These are phyloP conservation scores for Sacculina carcini DNA, from an alignment of 2,888 invertebrate species.

Conservation along the genomic window DNA sequence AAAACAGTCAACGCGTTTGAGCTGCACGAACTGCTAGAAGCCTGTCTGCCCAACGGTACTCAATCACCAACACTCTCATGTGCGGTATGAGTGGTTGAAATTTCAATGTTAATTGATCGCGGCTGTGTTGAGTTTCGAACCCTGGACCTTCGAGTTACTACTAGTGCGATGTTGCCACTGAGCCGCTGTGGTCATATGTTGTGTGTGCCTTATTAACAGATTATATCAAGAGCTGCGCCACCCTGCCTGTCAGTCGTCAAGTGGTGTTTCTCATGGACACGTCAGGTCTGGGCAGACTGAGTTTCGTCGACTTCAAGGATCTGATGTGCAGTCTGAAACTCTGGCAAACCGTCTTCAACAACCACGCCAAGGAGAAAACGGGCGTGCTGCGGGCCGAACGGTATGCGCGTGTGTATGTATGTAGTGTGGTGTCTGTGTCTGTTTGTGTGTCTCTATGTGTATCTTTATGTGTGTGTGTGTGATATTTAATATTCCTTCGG, in stretches of 20 bases:
- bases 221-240: slow-evolving; percentile 78
- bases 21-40: slow-evolving; percentile 62
- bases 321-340: slow-evolving; percentile 69
- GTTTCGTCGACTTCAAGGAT: slow-evolving; percentile 62
- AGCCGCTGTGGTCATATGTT: too few species aligned
- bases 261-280: slow-evolving; percentile 67
- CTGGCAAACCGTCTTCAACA: slow-evolving; percentile 72
- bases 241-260: slow-evolving; percentile 69
- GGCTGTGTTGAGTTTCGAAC: not conserved
- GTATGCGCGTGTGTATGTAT: not conserved
- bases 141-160: too few species aligned
- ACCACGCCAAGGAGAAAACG: slow-evolving; percentile 67
- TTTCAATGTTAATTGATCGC: not conserved
- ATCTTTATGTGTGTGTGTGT: not conserved
- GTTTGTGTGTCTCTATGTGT: too few species aligned
- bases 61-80: not conserved
- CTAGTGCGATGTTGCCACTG: too few species aligned
- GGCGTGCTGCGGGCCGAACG: slow-evolving; percentile 66
- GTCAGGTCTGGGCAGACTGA: slow-evolving; percentile 48
- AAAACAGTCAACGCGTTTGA: slow-evolving; percentile 71
- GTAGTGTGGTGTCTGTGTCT: too few species aligned
- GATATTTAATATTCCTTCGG: too few species aligned
- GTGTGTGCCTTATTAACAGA: slow-evolving; percentile 25
- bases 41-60: slow-evolving; percentile 54
- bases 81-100: not conserved